These are phyloP conservation scores for Hartigia nigra DNA, from an alignment of 2,888 invertebrate species.

Conservation along the genomic window DNA sequence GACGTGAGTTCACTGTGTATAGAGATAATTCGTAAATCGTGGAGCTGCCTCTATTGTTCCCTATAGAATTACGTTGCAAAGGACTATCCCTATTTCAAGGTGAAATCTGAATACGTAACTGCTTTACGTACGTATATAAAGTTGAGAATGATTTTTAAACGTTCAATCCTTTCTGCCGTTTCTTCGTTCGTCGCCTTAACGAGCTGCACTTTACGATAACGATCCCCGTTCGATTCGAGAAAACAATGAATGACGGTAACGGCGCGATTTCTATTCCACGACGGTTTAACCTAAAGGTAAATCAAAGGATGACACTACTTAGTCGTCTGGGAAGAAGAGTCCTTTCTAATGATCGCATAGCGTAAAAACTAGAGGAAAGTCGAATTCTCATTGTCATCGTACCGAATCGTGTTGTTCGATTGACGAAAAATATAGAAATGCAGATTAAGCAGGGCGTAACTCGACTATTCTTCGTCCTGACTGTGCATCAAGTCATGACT, in stretches of 20 bases:
- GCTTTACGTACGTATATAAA: background rate
- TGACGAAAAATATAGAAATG: background rate
- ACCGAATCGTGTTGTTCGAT: background rate
- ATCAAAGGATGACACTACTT: background rate
- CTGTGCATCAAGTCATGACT: background rate
- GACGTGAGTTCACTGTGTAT: background rate
- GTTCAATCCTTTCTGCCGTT: background rate
- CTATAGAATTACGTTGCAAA: background rate
- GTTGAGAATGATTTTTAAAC: background rate
- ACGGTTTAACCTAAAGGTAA: background rate
- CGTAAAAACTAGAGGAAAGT: background rate
- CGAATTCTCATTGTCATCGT: background rate
- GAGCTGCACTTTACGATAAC: background rate
- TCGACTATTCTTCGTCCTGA: background rate
- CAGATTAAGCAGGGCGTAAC: background rate
- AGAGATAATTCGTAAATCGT: background rate
- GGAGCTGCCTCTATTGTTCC: background rate
- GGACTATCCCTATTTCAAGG: background rate
- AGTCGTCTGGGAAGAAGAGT: background rate
- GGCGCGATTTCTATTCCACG: background rate
- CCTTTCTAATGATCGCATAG: background rate
- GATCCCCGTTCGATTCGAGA: background rate
- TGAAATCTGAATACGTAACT: background rate
- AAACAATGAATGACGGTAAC: background rate
- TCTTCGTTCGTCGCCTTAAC: background rate